Percentiles rank a stretch among this genome's conserved stretches.
Evolutionary conservation across 2,797 vertebrate species (phyloP).

Genomic region (Leontopithecus rosalia): DNA sequence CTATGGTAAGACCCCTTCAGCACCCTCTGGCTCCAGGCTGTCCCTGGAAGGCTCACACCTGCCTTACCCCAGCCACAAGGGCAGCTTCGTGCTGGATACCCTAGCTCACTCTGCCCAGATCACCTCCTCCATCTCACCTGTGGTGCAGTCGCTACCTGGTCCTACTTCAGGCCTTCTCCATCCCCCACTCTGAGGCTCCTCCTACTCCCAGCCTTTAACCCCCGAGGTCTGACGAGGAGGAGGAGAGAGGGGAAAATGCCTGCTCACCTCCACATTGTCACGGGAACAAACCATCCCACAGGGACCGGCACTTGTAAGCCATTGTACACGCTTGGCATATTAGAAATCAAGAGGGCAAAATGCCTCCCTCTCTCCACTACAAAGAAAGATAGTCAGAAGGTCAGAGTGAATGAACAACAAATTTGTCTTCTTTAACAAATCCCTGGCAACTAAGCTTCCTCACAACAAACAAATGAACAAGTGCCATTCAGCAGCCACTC

Average conservation of each 20-base stretch:
- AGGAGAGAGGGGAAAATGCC: fast-evolving
- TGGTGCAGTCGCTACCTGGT: neutral
- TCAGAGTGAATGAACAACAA: neutral
- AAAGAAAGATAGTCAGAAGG: neutral
- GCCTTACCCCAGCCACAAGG: neutral
- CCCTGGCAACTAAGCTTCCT: neutral
- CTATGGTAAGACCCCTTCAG: neutral
- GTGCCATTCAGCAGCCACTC: neutral
- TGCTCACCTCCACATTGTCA: neutral
- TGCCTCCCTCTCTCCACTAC: neutral
- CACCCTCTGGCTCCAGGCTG: neutral
- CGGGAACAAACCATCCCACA: fast-evolving
- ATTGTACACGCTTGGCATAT: fast-evolving
- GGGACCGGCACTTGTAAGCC: neutral
- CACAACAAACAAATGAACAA: neutral
- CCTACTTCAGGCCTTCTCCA: neutral
- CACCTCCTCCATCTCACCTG: neutral
- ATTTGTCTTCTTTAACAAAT: neutral
- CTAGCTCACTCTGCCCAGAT: neutral
- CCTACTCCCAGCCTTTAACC: neutral
- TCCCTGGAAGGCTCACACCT: neutral
- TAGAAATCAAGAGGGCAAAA: neutral
- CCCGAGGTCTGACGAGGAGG: neutral
- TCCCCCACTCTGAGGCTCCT: neutral
- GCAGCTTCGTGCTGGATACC: no score